Conservation (phyloP, 2,113 vertebrate species). For the Panthera tigris region DNA sequence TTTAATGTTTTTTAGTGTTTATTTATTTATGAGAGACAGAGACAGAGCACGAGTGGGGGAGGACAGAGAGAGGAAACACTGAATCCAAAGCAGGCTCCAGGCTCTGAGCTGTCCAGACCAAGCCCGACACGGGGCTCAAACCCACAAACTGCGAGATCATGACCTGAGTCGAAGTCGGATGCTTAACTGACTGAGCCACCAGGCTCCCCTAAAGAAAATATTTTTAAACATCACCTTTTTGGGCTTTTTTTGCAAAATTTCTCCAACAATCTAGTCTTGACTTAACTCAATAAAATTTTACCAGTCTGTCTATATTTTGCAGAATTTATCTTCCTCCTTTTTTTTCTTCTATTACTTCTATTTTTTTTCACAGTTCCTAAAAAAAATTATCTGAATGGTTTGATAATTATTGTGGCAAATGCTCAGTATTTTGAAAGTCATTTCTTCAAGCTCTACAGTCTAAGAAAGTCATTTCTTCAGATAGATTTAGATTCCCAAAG, state of each 20-base stretch:
- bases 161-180: no score
- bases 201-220: neutral
- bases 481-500: neutral
- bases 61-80: no score
- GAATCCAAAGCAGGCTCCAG: no score
- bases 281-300: neutral
- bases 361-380: neutral
- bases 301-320: neutral
- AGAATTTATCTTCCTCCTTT: neutral
- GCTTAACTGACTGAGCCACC: no score
- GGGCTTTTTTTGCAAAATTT: neutral
- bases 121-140: no score
- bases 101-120: no score
- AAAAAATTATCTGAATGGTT: neutral
- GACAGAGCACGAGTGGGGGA: no score
- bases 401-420: neutral
- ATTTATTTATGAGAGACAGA: no score
- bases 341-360: neutral
- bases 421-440: neutral
- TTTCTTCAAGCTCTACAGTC: neutral
- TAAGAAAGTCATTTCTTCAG: neutral
- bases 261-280: neutral
- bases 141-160: no score
- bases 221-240: neutral
- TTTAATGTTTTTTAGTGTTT: no score